phyloP scores from a whole-genome alignment of 2,113 vertebrate species.

The Barnardius zonarius region DNA sequence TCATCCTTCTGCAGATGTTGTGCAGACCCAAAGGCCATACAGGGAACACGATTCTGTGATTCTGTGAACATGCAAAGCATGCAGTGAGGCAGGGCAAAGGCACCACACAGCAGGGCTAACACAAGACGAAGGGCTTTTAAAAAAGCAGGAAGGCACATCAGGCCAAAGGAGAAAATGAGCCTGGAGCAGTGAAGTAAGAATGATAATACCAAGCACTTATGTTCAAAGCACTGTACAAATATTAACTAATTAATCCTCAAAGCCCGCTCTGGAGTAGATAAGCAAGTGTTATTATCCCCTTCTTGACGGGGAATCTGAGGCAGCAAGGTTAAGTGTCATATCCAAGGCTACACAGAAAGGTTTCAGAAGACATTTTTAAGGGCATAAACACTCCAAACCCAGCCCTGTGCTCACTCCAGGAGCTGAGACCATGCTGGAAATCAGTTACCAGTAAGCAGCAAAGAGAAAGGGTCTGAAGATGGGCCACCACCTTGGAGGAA shows the following conservation, averaged over 20 bases:
- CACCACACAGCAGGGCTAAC: background rate
- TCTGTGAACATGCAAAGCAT: background rate
- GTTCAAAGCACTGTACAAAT: slow-evolving; percentile 72
- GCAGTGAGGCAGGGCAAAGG: background rate
- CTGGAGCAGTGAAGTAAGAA: slow-evolving; percentile 46
- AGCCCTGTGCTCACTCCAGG: background rate
- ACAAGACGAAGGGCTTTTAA: background rate
- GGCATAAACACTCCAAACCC: background rate
- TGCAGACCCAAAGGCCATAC: background rate
- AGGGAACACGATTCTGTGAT: rapidly evolving
- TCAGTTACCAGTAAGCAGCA: background rate
- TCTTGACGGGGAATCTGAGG: slow-evolving; percentile 28
- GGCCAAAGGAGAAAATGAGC: slow-evolving; percentile 54
- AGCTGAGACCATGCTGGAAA: background rate
- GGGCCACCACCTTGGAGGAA: background rate
- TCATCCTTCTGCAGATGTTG: background rate
- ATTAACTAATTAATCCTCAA: slow-evolving; percentile 73
- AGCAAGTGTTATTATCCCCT: slow-evolving; percentile 68
- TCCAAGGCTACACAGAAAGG: slow-evolving; percentile 5
- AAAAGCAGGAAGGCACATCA: slow-evolving; percentile 9
- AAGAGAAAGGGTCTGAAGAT: background rate
- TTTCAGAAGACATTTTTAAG: background rate
- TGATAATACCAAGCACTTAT: slow-evolving; percentile 62
- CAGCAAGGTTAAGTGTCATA: slow-evolving; percentile 54
- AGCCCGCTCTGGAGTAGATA: slow-evolving; percentile 62